Evolutionary conservation across 1,140 invertebrate species (phyloP), one percentile per base, ranked within the genome.

Genomic region (Pomacea maculata): DNA sequence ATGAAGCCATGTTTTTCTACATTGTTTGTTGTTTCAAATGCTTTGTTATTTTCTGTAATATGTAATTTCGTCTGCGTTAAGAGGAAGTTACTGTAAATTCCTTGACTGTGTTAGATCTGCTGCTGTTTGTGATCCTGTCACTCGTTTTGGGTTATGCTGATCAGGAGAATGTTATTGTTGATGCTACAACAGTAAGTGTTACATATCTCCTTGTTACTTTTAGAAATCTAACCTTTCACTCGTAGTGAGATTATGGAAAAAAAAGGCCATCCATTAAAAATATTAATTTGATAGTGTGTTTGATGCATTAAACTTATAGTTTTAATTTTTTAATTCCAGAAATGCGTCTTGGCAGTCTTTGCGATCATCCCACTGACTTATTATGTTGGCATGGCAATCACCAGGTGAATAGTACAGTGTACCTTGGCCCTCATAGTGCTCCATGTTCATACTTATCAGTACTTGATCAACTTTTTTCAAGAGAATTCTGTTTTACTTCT

Each of bases 341-440:
- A 90, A 88, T 90, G 88, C 85, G 81, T 87, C 57, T 75, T 90
- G 52, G 85, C 86, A 57, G 84, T 88, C 7, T 72, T 89, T 64
- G 88, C 89, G 9, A 87, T 90, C 67, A 83, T 90, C 55, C 89
- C 89, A 14, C 79, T 90, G 45, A 88, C 89, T 4, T 90, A 90
- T 79, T 90, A 90, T 72, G 88, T 90, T 80, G 89, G 89, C 15
- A 88, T 90, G 87, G 87, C 84, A 0, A 90, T 90, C 63, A 88
- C 87, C 54, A 88, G 89, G 89, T 90, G 80, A 77, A 34, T 73
- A 45, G 34, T 45, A 45, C 34, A 45, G 34, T 45, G 34, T 45
- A 45, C 34, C 34, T 45, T 45, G 34, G 34, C 34, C 2, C 34
- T 45, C 34, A 45, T 4, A 45, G 3, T 45, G 34, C 34, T 45